Base-by-base conservation (phyloP, 2,797 vertebrate species). In the Oceanodroma leucorhoa region DNA sequence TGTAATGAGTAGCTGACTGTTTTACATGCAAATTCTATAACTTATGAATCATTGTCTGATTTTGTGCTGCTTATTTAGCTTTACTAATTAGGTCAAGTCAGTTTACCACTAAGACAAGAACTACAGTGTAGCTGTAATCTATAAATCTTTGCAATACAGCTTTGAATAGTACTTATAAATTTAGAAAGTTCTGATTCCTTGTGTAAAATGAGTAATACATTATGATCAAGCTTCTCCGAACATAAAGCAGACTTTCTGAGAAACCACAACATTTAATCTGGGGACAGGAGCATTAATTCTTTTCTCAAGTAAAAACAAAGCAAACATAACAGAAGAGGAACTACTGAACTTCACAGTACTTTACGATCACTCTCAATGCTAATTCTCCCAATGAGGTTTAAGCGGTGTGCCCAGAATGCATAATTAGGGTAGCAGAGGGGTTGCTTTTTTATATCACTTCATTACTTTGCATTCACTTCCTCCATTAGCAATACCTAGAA, bases 21-120 rank as follows among this genome's bases (percentile, higher is more conserved):
- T 97, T 94, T 93, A 92, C 77, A 96, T 95, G 96, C 94, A 94
- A 94, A 96, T 96, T 94, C 96, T 93, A 73, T 87, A 95, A 93
- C 95, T 96, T 96, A 96, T 96, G 95, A 96, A 93, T 96, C 94
- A 84, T 83, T 96, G 95, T 75, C 84, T 92, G 77, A 96, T 95
- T 94, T 88, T 94, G 85, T 82, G 46, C 90, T 93, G 88, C 80
- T 94, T 94, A 90, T 80, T 96, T 90, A 94, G 96, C 83, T 96
- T 94, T 53, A 46, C 90, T 97, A 97, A 97, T 97, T 96, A 95
- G 90, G 94, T 95, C 91, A 93, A 90, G 80, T 86, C 91, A 94
- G 75, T 93, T 94, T 94, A 95, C 87, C 80, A 93, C 83, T 91
- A 86, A 96, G 67, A 94, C 94, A 93, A 93, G 85, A 94, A 90